Base-by-base conservation (phyloP, 2,113 vertebrate species). In the Strix aluco region DNA sequence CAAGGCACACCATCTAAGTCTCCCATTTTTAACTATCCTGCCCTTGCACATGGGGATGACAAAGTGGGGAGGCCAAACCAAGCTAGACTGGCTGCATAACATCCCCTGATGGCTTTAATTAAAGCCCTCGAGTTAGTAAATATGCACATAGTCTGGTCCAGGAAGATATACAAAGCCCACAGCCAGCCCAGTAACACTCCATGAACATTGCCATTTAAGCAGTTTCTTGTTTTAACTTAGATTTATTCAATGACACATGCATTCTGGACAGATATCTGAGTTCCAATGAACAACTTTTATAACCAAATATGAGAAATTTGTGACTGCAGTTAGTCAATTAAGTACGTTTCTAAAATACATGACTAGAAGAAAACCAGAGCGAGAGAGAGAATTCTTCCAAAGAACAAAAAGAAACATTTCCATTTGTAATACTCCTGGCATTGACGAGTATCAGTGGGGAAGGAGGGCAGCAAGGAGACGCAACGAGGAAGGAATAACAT, bases 201-300 rank as follows among this genome's bases (percentile, higher is more conserved):
- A 69, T 9, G 66, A 46, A 93, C 83, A 38, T 52, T 75, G 81
- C 85, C 80, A 46, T 54, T 83, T 61, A 77, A 87, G 87, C 91
- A 65, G 73, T 86, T 95, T 93, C 49, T 90, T 18, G 94, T 96
- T 96, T 97, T 96, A 96, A 97, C 97, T 97, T 79, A 96, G 97
- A 96, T 98, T 98, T 98, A 98, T 98, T 98, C 93, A 97, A 97
- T 92, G 96, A 97, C 96, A 98, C 98, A 97, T 98, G 98, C 98
- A 98, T 88, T 98, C 97, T 96, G 78, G 96, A 98, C 97, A 98
- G 92, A 96, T 79, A 96, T 23, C 77, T 8, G 93, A 96, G 95
- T 96, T 98, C 96, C 93, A 79, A 58, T 40, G 96, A 98, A 93
- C 95, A 95, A 63, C 9, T 95, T 95, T 86, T 94, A 97, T 96